These are phyloP conservation scores for Cyanocitta stelleri DNA, from an alignment of 2,113 vertebrate genomes.

Conservation along the genomic window DNA sequence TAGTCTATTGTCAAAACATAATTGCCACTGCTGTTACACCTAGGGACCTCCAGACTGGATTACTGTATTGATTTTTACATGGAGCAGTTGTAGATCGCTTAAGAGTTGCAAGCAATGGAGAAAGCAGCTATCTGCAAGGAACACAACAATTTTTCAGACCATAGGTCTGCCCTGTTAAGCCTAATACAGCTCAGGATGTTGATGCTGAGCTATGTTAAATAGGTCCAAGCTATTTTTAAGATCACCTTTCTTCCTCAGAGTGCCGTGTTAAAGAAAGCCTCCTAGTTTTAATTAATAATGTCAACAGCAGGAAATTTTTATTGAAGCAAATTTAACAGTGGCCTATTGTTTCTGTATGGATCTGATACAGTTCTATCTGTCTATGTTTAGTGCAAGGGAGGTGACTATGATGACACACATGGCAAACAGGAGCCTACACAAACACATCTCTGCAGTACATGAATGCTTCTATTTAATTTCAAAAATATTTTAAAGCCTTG, in stretches of 20 bases:
- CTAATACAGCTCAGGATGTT: neutral
- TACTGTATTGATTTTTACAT: slow-evolving; percentile 35
- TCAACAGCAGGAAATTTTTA: neutral
- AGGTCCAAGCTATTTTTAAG: neutral
- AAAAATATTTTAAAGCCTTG: neutral
- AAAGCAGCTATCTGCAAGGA: neutral
- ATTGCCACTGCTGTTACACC: slow-evolving; percentile 6
- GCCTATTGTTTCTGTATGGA: neutral
- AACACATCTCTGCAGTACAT: neutral
- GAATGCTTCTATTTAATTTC: neutral
- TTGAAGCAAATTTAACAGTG: neutral
- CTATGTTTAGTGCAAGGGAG: neutral
- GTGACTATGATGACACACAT: neutral
- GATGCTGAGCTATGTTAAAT: neutral
- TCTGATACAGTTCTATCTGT: neutral
- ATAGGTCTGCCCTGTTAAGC: neutral
- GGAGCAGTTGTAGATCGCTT: slow-evolving; percentile 3
- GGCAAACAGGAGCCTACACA: neutral
- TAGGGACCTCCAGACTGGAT: slow-evolving; percentile 13
- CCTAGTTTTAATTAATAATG: neutral
- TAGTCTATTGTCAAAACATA: slow-evolving; percentile 15
- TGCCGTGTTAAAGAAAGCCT: neutral
- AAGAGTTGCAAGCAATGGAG: neutral
- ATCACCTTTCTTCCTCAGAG: neutral
- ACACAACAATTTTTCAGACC: neutral